Base-by-base conservation (phyloP, 2,888 invertebrate genomes). In the Petrolisthes manimaculis region DNA sequence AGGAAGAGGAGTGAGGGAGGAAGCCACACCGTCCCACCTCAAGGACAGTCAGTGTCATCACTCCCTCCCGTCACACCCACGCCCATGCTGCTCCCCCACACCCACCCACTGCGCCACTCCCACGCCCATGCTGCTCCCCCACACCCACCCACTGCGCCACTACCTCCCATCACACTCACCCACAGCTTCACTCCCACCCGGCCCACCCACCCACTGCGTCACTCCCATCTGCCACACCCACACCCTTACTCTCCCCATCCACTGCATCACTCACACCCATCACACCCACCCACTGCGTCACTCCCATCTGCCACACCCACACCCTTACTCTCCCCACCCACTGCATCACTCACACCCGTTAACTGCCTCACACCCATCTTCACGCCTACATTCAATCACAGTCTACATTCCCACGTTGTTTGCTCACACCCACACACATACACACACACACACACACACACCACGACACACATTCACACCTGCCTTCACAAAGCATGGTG, bases 31-130 rank as follows among this genome's bases (percentile, higher is more conserved):
- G 67, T 14, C 37, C 12, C 81, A 67, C 80, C 79, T 74, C 86
- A 86, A 82, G 83, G 86, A 86, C 83, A 83, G 78, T 53, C 74
- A 61, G 86, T 86, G 86, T 86, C 86, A 83, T 83, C 83, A 78
- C 77, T 78, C 83, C 83, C 86, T 69, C 83, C 83, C 86, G 69
- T 83, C 86, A 67, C 77, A 12, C 14, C 71, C 71, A 71, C 71
- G 21, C 14, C 71, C 21, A 12, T 18, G 18, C 71, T n/a, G 21
- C 71, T 6, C 71, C 71, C 71, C 71, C 71, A 18, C 71, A 8
- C n/a, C 71, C 71, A 71, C 71, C 12, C 14, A 14, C 71, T 6
- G 18, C 4, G n/a, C 14, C 71, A 3, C 21, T 6, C 71, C 71
- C 71, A 71, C 71, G 18, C 71, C 71, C 71, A 71, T 21, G 6